Evolutionary conservation across 2,797 vertebrate species (phyloP).

Genomic region (Pseudomugil gertrudae): DNA sequence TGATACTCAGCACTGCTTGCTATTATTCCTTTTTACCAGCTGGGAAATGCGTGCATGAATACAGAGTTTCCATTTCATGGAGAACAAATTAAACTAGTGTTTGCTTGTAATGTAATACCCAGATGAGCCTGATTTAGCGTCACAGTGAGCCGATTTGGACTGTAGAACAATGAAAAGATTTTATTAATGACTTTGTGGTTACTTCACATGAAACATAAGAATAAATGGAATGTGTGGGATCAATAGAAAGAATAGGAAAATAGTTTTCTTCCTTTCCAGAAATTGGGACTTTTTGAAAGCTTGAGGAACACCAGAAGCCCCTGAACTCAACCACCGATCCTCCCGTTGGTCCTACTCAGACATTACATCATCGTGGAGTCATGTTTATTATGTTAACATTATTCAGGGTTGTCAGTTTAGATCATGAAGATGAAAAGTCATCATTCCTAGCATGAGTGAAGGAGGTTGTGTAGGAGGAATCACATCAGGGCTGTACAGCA

Average conservation of each 20-base stretch:
- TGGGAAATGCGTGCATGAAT: slow-evolving; percentile 2
- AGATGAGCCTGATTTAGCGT: background rate
- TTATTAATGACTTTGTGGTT: slow-evolving; percentile 16
- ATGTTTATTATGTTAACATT: slow-evolving; percentile 81
- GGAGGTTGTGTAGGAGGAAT: slow-evolving; percentile 20
- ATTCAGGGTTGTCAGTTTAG: slow-evolving; percentile 74
- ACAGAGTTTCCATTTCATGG: slow-evolving; percentile 3
- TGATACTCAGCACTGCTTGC: background rate
- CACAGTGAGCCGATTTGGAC: background rate
- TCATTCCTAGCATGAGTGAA: slow-evolving; percentile 4
- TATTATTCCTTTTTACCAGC: background rate
- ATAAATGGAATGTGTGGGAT: slow-evolving; percentile 35
- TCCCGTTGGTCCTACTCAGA: slow-evolving; percentile 77
- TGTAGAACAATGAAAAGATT: background rate
- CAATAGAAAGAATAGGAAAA: slow-evolving; percentile 24
- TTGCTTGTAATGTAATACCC: background rate
- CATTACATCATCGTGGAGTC: slow-evolving; percentile 83
- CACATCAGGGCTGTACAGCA: background rate
- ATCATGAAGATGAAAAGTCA: slow-evolving; percentile 40
- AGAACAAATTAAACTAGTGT: slow-evolving; percentile 3
- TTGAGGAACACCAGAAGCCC: slow-evolving; percentile 52
- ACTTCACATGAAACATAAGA: slow-evolving; percentile 7
- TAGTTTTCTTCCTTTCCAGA: slow-evolving; percentile 26
- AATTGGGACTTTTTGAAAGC: slow-evolving; percentile 10
- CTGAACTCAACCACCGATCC: slow-evolving; percentile 26